Evolutionary conservation across 2,113 vertebrate species (phyloP).

Genomic region (Epinephelus fuscoguttatus): DNA sequence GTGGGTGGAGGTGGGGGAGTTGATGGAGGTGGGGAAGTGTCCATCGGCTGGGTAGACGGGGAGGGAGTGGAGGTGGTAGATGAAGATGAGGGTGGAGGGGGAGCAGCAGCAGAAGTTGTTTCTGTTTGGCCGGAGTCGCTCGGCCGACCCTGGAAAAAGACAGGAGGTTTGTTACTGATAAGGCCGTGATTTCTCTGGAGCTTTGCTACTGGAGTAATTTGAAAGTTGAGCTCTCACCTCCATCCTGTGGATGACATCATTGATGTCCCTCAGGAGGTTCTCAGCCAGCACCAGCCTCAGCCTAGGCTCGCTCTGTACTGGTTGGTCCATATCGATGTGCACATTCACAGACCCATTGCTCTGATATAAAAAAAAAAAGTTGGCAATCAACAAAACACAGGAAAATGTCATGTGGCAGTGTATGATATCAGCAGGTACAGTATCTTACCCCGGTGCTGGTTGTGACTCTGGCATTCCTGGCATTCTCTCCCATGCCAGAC

Average conservation of each 20-base stretch:
- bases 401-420: neutral
- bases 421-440: neutral
- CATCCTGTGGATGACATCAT: slow-evolving; percentile 87
- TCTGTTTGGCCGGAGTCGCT: slow-evolving; percentile 75
- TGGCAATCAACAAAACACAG: neutral
- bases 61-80: slow-evolving; percentile 81
- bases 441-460: slow-evolving; percentile 85
- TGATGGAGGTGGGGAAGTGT: slow-evolving; percentile 83
- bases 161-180: neutral
- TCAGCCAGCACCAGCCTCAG: slow-evolving; percentile 91
- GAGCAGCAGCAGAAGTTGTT: slow-evolving; percentile 45
- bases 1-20: slow-evolving; percentile 78
- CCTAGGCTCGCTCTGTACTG: slow-evolving; percentile 90
- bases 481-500: slow-evolving; percentile 84
- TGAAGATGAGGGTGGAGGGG: slow-evolving; percentile 76
- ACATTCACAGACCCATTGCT: slow-evolving; percentile 90
- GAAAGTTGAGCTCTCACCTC: slow-evolving; percentile 80
- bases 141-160: slow-evolving; percentile 69
- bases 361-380: slow-evolving; percentile 59
- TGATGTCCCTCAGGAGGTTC: slow-evolving; percentile 91
- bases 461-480: slow-evolving; percentile 84
- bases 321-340: slow-evolving; percentile 92
- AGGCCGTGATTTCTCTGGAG: neutral
- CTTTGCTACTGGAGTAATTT: neutral
- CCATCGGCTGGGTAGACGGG: slow-evolving; percentile 84